Base-by-base conservation (phyloP, 2,797 vertebrate species). In the Microctenopoma stevenorrisi region DNA sequence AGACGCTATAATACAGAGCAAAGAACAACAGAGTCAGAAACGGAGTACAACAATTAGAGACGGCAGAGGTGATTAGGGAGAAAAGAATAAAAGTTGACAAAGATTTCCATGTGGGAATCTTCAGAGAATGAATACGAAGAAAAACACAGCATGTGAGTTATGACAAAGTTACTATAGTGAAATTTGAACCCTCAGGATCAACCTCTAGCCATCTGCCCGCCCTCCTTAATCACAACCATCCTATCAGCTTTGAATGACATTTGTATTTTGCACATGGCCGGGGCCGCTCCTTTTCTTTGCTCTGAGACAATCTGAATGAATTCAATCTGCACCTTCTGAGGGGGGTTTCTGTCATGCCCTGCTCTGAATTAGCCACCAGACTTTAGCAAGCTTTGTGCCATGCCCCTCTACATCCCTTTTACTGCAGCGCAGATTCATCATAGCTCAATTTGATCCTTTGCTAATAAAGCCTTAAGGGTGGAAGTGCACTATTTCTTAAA, bases 221-320 rank as follows among this genome's bases (percentile, higher is more conserved):
- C 63, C 59, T 73, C 76, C 49, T 79, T 79, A 62, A 75, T 88
- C 88, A 48, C 67, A n/a, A 49, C 75, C 72, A 58, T 76, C 81
- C 72, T 74, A 68, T 88, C 88, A 73, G 75, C 74, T 61, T 63
- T 47, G 61, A 67, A 50, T 48, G 66, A 63, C 74, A 35, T 35
- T 35, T 51, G 63, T 22, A 60, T 64, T 90, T 92, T 93, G 89
- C 89, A 93, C 89, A 84, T 25, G 63, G 67, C 83, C 72, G 60
- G 22, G 7, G 1, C 44, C 18, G 4, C 40, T 42, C 14, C 7
- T 18, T 18, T 44, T 18, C 7, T 44, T 46, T 18, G 44, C 44
- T 18, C 16, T 16, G 67, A 66, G 71, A 61, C 40, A 61, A 14
- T 79, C 56, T 65, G 77, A 58, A 68, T 80, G 72, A 78, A 83